A percentile compares a stretch with the other conserved stretches of the same genome.
Evolutionary conservation across 2,113 vertebrate genomes (phyloP).

Genomic region (Sylvilagus bachmani): DNA sequence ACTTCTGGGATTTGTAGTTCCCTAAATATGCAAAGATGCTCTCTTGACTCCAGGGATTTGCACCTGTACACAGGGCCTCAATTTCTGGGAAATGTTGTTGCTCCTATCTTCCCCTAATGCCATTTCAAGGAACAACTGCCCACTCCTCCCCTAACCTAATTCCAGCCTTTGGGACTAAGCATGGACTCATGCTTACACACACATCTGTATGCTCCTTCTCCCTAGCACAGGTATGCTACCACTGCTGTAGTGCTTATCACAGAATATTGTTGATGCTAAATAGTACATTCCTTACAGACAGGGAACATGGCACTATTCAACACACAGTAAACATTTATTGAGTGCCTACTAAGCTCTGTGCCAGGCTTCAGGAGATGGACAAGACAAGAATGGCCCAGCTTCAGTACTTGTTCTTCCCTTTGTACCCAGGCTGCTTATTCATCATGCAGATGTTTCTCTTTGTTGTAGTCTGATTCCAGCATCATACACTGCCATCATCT

Average conservation of each 20-base stretch:
- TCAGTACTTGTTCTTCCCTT: background rate
- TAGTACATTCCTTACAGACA: background rate
- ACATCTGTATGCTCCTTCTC: background rate
- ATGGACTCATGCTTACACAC: background rate
- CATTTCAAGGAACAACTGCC: background rate
- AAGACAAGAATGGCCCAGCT: background rate
- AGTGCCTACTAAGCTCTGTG: background rate
- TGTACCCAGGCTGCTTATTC: background rate
- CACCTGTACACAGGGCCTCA: background rate
- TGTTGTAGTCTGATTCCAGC: background rate
- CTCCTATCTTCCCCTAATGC: background rate
- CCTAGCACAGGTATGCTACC: background rate
- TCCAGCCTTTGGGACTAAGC: background rate
- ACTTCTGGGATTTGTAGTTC: background rate
- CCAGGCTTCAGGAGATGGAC: background rate
- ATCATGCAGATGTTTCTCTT: background rate
- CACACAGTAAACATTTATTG: background rate
- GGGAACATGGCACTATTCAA: background rate
- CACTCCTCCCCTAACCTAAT: background rate
- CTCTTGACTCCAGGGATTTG: background rate
- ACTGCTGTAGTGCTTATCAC: background rate
- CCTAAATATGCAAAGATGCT: background rate
- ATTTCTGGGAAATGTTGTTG: slow-evolving; percentile 28
- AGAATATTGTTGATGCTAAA: background rate
- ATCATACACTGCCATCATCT: background rate